Evolutionary conservation across 2,888 invertebrate genomes (phyloP).

Genomic region (Parapristionchus giblindavisi): DNA sequence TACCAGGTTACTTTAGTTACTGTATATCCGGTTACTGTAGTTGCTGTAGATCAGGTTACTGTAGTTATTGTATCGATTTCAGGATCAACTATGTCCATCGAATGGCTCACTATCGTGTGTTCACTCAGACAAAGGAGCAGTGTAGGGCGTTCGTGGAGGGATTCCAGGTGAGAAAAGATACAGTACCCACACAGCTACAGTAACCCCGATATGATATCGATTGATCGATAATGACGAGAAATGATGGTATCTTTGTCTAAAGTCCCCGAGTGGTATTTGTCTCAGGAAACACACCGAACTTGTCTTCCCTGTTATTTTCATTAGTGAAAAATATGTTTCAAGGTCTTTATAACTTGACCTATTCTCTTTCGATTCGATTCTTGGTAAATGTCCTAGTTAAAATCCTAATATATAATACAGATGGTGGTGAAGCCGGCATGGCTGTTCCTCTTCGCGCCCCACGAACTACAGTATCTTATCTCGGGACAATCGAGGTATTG

Average conservation of each 20-base stretch:
- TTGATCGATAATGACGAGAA: no score
- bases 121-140: constrained; percentile 95
- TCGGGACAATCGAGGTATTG: constrained; percentile 80
- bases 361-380: no score
- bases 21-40: not conserved
- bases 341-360: no score
- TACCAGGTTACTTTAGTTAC: not conserved
- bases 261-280: no score
- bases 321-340: no score
- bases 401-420: no score
- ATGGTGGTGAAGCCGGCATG: constrained; percentile 82
- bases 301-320: no score
- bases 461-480: constrained; percentile 93
- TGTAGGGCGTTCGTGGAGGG: constrained; percentile 94
- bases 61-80: constrained; percentile 58
- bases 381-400: no score
- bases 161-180: constrained; percentile 85
- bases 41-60: not conserved
- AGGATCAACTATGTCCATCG: constrained; percentile 97
- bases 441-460: constrained; percentile 91
- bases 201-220: constrained; percentile 70
- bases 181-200: constrained; percentile 89
- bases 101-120: constrained; percentile 98
- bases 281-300: no score
- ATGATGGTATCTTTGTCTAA: no score